phyloP scores from a whole-genome alignment of 2,888 invertebrate species.

The Coelinius sp. region DNA sequence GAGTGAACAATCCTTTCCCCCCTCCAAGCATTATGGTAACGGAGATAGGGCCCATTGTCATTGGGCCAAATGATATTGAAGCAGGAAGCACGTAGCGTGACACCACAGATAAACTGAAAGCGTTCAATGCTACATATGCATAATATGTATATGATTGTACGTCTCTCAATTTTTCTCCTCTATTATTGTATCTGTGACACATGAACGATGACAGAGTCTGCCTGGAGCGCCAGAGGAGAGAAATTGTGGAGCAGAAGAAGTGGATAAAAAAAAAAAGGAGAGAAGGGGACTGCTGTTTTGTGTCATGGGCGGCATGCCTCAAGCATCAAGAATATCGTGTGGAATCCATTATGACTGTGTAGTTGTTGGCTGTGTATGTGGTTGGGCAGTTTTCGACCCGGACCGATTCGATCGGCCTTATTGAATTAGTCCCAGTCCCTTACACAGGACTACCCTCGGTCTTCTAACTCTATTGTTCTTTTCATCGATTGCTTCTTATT shows the following conservation, averaged over 20 bases:
- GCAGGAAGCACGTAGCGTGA: slow-evolving; percentile 70
- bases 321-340: slow-evolving; percentile 49
- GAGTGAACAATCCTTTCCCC: background rate
- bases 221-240: slow-evolving; percentile 17
- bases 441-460: too few species aligned
- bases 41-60: slow-evolving; percentile 62
- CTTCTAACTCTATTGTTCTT: too few species aligned
- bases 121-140: too few species aligned
- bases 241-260: slow-evolving; percentile 6
- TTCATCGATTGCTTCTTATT: too few species aligned
- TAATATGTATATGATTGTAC: background rate
- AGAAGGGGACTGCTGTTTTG: slow-evolving; percentile 30
- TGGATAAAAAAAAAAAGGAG: slow-evolving; percentile 36
- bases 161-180: background rate
- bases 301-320: slow-evolving; percentile 37
- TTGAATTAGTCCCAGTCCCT: too few species aligned
- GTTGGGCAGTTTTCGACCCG: slow-evolving; percentile 44
- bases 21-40: background rate
- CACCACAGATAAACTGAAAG: too few species aligned
- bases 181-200: slow-evolving; percentile 24
- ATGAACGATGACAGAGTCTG: slow-evolving; percentile 37
- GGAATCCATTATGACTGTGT: slow-evolving; percentile 51
- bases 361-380: slow-evolving; percentile 38
- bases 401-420: too few species aligned
- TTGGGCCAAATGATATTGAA: slow-evolving; percentile 57